phyloP scores from a whole-genome alignment of 2,113 vertebrate genomes.

The Trichomycterus rosablanca region DNA sequence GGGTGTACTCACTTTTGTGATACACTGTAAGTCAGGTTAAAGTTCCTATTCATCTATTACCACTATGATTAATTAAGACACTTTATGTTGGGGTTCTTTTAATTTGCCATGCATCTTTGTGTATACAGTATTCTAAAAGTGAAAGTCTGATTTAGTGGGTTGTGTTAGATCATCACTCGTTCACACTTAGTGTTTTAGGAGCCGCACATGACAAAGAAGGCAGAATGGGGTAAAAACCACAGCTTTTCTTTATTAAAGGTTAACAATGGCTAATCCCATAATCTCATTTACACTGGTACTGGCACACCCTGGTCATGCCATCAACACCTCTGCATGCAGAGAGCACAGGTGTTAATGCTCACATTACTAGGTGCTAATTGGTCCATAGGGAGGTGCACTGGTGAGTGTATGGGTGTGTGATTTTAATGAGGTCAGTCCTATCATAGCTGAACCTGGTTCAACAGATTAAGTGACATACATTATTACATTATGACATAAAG shows the following conservation, averaged over 20 bases:
- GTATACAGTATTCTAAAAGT: too few species aligned
- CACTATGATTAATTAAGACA: too few species aligned
- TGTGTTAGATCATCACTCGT: neutral
- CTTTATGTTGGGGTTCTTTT: too few species aligned
- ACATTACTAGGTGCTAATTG: slow-evolving; percentile 62
- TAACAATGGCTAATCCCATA: slow-evolving; percentile 49
- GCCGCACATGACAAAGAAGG: neutral
- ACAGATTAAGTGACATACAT: too few species aligned
- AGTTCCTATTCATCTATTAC: too few species aligned
- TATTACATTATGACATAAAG: too few species aligned
- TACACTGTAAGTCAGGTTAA: too few species aligned
- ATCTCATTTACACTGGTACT: slow-evolving; percentile 37
- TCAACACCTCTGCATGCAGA: slow-evolving; percentile 27
- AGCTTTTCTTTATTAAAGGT: slow-evolving; percentile 32
- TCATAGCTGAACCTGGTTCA: too few species aligned
- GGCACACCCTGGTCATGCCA: slow-evolving; percentile 45
- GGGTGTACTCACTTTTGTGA: too few species aligned
- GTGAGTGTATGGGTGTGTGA: slow-evolving; percentile 2
- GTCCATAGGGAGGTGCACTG: slow-evolving; percentile 23
- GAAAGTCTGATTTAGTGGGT: neutral
- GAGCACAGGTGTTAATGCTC: slow-evolving; percentile 47
- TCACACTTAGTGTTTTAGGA: neutral
- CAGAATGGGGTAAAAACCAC: neutral
- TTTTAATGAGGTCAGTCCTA: slow-evolving; percentile 1
- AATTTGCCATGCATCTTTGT: too few species aligned